phyloP scores from a whole-genome alignment of 2,888 invertebrate species.

The Neoitamus cyanurus region DNA sequence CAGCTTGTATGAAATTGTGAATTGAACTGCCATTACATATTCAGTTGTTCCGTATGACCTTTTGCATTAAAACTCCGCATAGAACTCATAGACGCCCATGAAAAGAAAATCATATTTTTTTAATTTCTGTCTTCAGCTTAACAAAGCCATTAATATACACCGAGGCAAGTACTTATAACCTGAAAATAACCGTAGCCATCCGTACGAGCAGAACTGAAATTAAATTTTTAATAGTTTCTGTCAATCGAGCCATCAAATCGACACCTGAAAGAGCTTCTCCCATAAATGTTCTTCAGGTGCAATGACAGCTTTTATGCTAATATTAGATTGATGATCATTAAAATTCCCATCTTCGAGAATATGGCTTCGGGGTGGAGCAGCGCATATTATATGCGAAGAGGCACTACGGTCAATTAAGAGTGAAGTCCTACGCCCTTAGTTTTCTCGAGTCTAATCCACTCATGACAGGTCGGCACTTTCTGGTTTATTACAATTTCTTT shows the following conservation, averaged over 20 bases:
- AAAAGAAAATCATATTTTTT: not conserved
- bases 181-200: not conserved
- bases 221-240: conserved; percentile 31
- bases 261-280: not conserved
- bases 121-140: not conserved
- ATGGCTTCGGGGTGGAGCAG: not conserved
- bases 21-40: too few species aligned
- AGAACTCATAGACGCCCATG: too few species aligned
- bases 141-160: not conserved
- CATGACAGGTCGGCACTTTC: not conserved
- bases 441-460: not conserved
- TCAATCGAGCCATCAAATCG: conserved; percentile 28
- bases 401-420: not conserved
- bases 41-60: too few species aligned
- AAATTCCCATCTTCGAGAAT: conserved; percentile 24
- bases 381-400: not conserved
- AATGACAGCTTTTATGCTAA: conserved; percentile 41
- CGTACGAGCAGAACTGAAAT: not conserved
- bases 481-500: not conserved
- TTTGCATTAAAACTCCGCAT: too few species aligned
- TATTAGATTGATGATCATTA: conserved; percentile 45
- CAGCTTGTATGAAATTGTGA: too few species aligned
- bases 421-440: not conserved
- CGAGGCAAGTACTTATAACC: not conserved
- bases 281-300: not conserved